Percentiles rank a stretch among this genome's conserved stretches.
Conservation (phyloP, 2,888 invertebrate species). For the Eupithecia vulgata region DNA sequence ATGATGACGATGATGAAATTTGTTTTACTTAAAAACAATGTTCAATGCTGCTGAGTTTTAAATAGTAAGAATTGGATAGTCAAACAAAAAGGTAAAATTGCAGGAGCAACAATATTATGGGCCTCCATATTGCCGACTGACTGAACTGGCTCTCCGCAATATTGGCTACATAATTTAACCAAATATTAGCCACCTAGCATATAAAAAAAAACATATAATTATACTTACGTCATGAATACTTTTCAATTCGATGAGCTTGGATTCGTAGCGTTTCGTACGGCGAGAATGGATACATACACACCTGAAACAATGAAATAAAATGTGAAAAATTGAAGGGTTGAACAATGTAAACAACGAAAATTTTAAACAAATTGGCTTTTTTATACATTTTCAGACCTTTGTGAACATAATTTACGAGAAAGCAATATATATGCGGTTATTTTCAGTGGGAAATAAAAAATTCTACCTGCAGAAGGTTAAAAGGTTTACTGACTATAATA, state of each 20-base stretch:
- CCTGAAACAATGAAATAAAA: constrained; percentile 48
- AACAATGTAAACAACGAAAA: background rate
- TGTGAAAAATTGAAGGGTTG: constrained; percentile 13
- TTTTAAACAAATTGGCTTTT: background rate
- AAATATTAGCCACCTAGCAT: too few relatives aligned
- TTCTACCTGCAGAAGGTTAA: background rate
- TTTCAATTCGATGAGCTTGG: background rate
- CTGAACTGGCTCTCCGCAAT: background rate
- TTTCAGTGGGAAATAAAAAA: background rate
- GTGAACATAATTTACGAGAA: background rate
- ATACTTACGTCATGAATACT: constrained; percentile 19
- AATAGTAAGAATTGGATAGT: background rate
- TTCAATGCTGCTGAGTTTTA: too few relatives aligned
- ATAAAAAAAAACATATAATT: too few relatives aligned
- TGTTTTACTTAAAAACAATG: too few relatives aligned
- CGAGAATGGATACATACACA: constrained; percentile 30
- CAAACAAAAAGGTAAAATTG: background rate
- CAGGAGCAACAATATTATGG: background rate
- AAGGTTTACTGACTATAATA: too few relatives aligned
- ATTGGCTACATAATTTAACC: background rate
- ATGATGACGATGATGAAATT: too few relatives aligned
- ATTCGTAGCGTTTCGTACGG: background rate
- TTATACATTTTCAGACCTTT: background rate
- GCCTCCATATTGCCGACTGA: too few relatives aligned
- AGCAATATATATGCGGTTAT: background rate